phyloP scores from a whole-genome alignment of 2,888 invertebrate genomes.

The Luperina nickerlii region DNA sequence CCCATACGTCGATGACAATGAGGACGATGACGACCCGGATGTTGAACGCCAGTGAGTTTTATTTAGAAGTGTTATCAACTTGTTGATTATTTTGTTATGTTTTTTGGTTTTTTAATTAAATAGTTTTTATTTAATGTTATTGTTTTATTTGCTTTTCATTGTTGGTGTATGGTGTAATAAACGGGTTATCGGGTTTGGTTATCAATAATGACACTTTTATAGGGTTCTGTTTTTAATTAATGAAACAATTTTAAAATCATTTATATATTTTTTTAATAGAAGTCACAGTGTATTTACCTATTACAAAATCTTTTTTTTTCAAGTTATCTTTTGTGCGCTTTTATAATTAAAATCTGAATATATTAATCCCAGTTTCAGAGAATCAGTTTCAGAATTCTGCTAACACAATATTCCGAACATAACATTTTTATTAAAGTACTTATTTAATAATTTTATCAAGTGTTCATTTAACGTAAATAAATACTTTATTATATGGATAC shows the following conservation, averaged over 20 bases:
- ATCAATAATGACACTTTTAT: not conserved
- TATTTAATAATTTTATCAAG: not conserved
- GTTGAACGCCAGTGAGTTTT: slow-evolving; percentile 37
- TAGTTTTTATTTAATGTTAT: not conserved
- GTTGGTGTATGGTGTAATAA: not conserved
- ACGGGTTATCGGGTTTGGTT: not conserved
- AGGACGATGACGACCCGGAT: not conserved
- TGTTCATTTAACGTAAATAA: not conserved
- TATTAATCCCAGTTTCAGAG: not conserved
- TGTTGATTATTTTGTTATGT: not conserved
- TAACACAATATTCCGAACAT: not conserved
- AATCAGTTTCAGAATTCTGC: not conserved
- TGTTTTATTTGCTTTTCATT: not conserved
- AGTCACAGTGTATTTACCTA: not conserved
- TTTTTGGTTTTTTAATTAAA: not conserved
- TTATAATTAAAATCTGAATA: not conserved
- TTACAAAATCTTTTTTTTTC: not conserved
- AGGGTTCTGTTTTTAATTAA: not conserved
- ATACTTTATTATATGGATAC: not conserved
- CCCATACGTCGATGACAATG: not conserved
- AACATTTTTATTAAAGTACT: not conserved
- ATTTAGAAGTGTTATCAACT: not conserved
- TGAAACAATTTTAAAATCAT: no score
- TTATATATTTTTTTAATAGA: not conserved
- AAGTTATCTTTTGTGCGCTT: not conserved